A percentile compares a stretch with the other conserved stretches of the same genome.
These are phyloP conservation scores for Eulemur mongoz DNA, from an alignment of 2,797 vertebrate species.

Conservation along the genomic window DNA sequence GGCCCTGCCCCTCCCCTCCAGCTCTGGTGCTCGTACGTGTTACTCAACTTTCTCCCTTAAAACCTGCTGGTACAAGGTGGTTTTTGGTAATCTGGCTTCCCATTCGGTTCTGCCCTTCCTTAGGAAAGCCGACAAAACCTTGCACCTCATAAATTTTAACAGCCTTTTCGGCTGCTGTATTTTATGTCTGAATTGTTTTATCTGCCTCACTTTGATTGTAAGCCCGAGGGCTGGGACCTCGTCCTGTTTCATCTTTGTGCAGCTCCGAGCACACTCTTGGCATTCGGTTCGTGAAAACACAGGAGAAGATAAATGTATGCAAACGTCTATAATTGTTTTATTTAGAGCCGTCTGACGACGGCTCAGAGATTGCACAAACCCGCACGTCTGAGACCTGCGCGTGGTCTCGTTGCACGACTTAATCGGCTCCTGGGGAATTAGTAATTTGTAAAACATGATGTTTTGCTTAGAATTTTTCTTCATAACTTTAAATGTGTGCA, in stretches of 20 bases:
- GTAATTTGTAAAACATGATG: conserved; percentile 61
- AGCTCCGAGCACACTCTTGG: neutral
- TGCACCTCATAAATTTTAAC: conserved; percentile 63
- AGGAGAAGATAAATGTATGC: neutral
- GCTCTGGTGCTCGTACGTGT: neutral
- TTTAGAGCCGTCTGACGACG: neutral
- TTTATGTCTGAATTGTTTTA: conserved; percentile 41
- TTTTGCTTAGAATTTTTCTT: conserved; percentile 50
- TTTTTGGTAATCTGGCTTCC: neutral
- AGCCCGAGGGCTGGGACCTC: conserved; percentile 62
- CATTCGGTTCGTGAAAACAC: neutral
- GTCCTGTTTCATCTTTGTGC: conserved; percentile 29
- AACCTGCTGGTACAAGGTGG: accelerated
- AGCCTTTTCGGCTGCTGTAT: neutral
- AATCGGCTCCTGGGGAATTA: conserved; percentile 56
- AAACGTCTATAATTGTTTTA: conserved; percentile 56
- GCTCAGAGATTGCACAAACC: conserved; percentile 11
- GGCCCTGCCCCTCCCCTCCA: neutral
- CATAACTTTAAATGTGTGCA: neutral
- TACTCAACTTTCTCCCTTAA: neutral
- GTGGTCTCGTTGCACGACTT: neutral
- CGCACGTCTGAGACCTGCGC: neutral
- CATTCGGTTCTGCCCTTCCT: neutral
- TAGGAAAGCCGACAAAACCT: conserved; percentile 39
- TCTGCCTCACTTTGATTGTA: conserved; percentile 59